Evolutionary conservation across 2,113 vertebrate species (phyloP).

Genomic region (Saccopteryx bilineata): DNA sequence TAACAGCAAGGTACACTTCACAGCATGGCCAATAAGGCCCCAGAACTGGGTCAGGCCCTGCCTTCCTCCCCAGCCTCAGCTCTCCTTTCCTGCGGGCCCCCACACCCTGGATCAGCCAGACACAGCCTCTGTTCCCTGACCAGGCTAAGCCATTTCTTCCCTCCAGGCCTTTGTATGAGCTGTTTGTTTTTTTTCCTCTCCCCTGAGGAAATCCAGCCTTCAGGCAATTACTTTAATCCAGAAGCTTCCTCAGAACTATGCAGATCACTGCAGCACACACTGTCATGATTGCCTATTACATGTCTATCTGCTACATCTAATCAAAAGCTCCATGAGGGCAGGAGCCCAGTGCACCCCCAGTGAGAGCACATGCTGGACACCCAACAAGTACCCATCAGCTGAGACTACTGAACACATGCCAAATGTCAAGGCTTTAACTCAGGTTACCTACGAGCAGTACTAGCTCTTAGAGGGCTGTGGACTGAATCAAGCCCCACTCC

Average conservation of each 20-base stretch:
- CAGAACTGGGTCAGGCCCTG: neutral
- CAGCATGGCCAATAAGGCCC: neutral
- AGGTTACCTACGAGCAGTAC: neutral
- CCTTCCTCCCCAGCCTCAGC: too few species aligned
- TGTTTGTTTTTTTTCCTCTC: neutral
- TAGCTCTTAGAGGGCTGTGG: neutral
- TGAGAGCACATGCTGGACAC: neutral
- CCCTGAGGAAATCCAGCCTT: neutral
- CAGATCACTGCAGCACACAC: neutral
- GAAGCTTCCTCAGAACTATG: neutral
- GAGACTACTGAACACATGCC: neutral
- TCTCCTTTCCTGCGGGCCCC: accelerated
- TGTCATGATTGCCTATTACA: neutral
- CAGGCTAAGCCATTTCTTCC: neutral
- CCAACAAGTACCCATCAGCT: neutral
- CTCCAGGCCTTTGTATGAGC: neutral
- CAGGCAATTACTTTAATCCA: conserved; percentile 32
- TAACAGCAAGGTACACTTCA: neutral
- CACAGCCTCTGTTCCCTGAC: neutral
- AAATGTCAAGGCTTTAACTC: neutral
- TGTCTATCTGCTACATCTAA: neutral
- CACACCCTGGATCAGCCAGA: neutral
- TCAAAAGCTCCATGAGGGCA: accelerated
- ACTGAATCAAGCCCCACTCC: neutral
- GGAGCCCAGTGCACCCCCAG: neutral